Evolutionary conservation across 2,797 vertebrate genomes (phyloP).

Genomic region (Tolypeutes matacus): DNA sequence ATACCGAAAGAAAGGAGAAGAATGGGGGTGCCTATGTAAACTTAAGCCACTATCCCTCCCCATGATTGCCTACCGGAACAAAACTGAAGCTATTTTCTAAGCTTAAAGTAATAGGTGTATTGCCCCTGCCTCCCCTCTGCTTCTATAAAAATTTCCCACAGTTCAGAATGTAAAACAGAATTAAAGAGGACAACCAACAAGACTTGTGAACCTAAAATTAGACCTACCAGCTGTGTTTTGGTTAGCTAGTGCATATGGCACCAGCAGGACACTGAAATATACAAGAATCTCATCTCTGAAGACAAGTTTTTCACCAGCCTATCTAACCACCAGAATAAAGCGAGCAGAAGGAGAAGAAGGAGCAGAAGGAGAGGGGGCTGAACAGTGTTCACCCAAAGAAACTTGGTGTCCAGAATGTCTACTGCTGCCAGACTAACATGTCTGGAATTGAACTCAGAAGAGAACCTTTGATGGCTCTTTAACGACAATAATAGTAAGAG

Average conservation of each 20-base stretch:
- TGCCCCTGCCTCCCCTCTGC: background rate
- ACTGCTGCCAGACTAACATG: conserved; percentile 69
- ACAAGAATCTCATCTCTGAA: conserved; percentile 25
- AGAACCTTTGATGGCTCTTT: conserved; percentile 16
- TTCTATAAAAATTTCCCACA: conserved; percentile 72
- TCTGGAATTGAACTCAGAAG: conserved; percentile 52
- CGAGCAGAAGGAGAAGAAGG: conserved; percentile 68
- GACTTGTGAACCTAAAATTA: conserved; percentile 42
- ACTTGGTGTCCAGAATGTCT: conserved; percentile 64
- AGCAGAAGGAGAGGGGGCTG: conserved; percentile 78
- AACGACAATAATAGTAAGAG: conserved; percentile 27
- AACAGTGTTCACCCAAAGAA: conserved; percentile 70
- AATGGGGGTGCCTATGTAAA: background rate
- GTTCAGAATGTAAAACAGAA: conserved; percentile 64
- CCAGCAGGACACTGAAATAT: conserved; percentile 67
- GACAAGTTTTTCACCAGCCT: background rate
- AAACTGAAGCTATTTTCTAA: conserved; percentile 55
- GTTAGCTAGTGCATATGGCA: conserved; percentile 36
- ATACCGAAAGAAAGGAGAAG: background rate
- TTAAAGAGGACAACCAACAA: conserved; percentile 61
- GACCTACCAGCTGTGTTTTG: conserved; percentile 70
- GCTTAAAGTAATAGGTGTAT: conserved; percentile 52
- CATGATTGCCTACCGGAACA: background rate
- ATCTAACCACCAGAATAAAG: background rate
- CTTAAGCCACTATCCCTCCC: background rate